These are phyloP conservation scores for Ovibos moschatus DNA, from an alignment of 2,113 vertebrate species.

Conservation along the genomic window DNA sequence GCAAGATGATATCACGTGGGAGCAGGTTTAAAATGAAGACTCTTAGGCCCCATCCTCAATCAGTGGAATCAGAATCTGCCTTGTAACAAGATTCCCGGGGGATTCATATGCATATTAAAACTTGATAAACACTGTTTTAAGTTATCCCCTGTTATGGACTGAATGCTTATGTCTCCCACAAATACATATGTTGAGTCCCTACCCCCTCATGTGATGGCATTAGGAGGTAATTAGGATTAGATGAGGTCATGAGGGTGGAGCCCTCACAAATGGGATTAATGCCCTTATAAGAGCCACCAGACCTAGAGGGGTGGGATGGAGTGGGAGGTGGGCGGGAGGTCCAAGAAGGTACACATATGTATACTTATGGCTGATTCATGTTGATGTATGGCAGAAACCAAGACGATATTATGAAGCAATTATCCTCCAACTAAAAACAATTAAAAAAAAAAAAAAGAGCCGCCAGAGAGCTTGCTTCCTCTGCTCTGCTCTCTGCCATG, in stretches of 20 bases:
- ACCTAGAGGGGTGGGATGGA: background rate
- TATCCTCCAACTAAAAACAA: background rate
- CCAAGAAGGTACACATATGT: background rate
- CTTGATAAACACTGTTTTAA: background rate
- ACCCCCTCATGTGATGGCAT: background rate
- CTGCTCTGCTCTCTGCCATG: background rate
- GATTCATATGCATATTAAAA: background rate
- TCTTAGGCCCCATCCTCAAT: background rate
- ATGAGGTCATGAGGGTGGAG: background rate
- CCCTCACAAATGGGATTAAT: background rate
- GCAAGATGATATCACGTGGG: background rate
- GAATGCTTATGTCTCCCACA: background rate
- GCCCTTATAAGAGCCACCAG: background rate
- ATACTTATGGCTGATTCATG: background rate
- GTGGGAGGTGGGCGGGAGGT: background rate
- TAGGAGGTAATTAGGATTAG: background rate
- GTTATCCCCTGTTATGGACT: background rate
- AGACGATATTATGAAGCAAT: background rate
- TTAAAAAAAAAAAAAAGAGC: background rate
- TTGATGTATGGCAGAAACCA: background rate
- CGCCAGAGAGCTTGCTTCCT: background rate
- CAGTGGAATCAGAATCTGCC: background rate
- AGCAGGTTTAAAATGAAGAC: background rate
- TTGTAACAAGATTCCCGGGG: background rate
- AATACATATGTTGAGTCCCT: background rate